These are phyloP conservation scores for Orchesella cincta DNA, from an alignment of 1,140 invertebrate species.

Conservation along the genomic window DNA sequence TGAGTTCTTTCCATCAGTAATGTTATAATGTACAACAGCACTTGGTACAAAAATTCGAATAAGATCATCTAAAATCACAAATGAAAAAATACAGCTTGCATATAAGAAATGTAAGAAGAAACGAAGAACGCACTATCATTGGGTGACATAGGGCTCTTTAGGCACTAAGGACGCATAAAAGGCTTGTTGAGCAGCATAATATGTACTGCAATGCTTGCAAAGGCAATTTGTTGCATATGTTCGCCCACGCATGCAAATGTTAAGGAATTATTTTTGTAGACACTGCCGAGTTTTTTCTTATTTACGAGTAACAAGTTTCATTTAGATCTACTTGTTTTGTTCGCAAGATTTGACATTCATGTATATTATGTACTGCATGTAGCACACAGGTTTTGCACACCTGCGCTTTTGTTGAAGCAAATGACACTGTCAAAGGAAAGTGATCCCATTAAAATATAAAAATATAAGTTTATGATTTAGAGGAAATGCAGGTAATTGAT, in stretches of 20 bases:
- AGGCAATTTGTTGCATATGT: background rate
- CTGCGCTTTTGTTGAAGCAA: too few species aligned
- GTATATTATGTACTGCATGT: background rate
- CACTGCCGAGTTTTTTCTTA: too few species aligned
- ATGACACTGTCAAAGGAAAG: background rate
- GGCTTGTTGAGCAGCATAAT: background rate
- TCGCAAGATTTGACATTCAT: too few species aligned
- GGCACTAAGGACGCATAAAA: background rate
- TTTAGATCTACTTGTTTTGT: too few species aligned
- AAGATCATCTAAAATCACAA: background rate
- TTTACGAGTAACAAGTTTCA: too few species aligned
- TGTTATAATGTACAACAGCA: background rate
- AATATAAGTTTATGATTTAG: background rate
- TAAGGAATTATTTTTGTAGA: background rate
- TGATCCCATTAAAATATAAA: background rate
- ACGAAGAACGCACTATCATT: background rate
- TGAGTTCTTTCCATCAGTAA: background rate
- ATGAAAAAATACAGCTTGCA: background rate
- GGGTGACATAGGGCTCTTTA: background rate
- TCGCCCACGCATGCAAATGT: background rate
- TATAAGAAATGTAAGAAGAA: background rate
- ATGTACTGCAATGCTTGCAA: background rate
- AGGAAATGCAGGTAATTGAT: too few species aligned
- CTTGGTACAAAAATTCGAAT: background rate
- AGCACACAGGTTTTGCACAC: too few species aligned